phyloP scores from a whole-genome alignment of 2,888 invertebrate genomes.

The Oithona nana region DNA sequence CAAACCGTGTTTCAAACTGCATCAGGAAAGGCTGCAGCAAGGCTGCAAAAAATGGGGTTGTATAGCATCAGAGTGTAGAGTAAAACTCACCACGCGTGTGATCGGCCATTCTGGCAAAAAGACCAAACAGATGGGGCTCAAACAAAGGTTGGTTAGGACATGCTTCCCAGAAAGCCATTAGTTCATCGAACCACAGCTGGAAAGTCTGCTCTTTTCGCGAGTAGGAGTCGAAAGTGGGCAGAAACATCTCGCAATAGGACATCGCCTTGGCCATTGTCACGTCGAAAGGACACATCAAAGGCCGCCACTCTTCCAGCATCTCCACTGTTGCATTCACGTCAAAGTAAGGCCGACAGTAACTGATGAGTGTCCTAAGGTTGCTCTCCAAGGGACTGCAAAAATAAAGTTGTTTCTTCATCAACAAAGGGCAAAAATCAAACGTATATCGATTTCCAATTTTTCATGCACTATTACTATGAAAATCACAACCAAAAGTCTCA shows the following conservation, averaged over 20 bases:
- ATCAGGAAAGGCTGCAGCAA: no score
- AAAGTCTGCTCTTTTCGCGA: constrained; percentile 43
- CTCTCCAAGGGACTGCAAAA: constrained; percentile 22
- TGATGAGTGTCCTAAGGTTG: constrained; percentile 24
- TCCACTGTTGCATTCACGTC: constrained; percentile 55
- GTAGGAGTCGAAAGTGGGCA: constrained; percentile 50
- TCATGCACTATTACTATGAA: no score
- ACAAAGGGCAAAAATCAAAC: no score
- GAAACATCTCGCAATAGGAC: constrained; percentile 47
- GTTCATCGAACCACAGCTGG: constrained; percentile 23
- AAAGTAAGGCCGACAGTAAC: constrained; percentile 36
- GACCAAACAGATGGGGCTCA: constrained; percentile 23
- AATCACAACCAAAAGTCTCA: no score
- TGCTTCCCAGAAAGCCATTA: constrained; percentile 22
- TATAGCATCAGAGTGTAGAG: no score
- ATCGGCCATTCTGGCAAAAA: constrained; percentile 51
- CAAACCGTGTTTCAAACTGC: no score
- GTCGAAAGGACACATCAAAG: constrained; percentile 54
- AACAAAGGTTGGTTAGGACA: not conserved
- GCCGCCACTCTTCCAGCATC: constrained; percentile 61
- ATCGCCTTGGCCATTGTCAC: constrained; percentile 32
- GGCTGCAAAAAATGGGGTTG: no score
- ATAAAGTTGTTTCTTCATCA: no score
- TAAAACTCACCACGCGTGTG: no score
- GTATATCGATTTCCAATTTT: no score